A percentile compares a stretch with the other conserved stretches of the same genome.
phyloP scores from a whole-genome alignment of 1,140 invertebrate genomes.

The Bombyx mori region ASM3026992v2 NC_085130.1:13487501-13488000 shows the following conservation, averaged over 20 bases:
- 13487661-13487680: slow-evolving; percentile 29
- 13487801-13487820: background rate
- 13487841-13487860: slow-evolving; percentile 1
- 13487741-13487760: too few species aligned
- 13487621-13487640: slow-evolving; percentile 14
- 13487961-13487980: background rate
- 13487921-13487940: background rate
- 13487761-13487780: too few species aligned
- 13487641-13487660: slow-evolving; percentile 17
- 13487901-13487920: background rate
- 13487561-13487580: slow-evolving; percentile 15
- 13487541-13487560: slow-evolving; percentile 16
- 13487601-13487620: slow-evolving; percentile 11
- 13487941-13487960: too few species aligned
- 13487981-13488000: background rate
- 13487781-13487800: too few species aligned
- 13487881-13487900: background rate
- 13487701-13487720: slow-evolving; percentile 46
- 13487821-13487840: background rate
- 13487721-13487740: slow-evolving; percentile 36
- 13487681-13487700: slow-evolving; percentile 54
- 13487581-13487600: slow-evolving; percentile 5
- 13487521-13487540: slow-evolving; percentile 18
- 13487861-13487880: background rate
- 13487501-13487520: slow-evolving; percentile 15